Evolutionary conservation across 30 jellyfish, hydroid and myxozoan genomes (phyloP), one percentile per base, ranked within the genome.

Genomic region (Sanderia malayensis): DNA sequence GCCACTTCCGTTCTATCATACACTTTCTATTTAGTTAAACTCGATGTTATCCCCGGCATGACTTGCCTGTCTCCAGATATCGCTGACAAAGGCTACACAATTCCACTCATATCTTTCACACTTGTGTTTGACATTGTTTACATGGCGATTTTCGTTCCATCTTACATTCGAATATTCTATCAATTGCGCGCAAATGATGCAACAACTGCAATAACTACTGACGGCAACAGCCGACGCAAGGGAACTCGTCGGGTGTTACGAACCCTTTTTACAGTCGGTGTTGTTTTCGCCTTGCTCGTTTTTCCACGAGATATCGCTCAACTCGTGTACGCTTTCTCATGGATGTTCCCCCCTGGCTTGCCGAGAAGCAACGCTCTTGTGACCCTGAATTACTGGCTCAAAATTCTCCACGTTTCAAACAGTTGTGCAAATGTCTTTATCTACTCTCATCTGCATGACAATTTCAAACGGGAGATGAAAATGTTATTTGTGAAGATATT

Each of bases 291-390:
- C 27, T 20, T 88, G 17, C 49, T 74, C 55, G 87, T 82, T 2
- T 62, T 88, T n/a, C 97, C 97, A 2, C 65, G 82, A 20, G 97
- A 88, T 74, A 76, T 74, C 28, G 37, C 76, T 30, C 95, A 88
- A 31, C 45, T 88, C 44, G 33, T 84, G 9, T 82, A 2, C 46
- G 67, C 86, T 0, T 49, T 76, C 8, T 88, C 95, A 0, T 88
- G 95, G 95, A 13, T 81, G 68, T 23, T 17, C 34, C 80, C 76
- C 2, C 34, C 44, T 25, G 96, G 94, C 21, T 46, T 79, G 1
- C 61, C 72, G 11, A 71, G 28, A 34, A 19, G 80, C 22, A 58
- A 64, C 1, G 19, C 33, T 30, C 74, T 86, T n/a, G 74, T 76
- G 45, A 37, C 70, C 19, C 25, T 86, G 33, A 79, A 86, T 58